A percentile compares a stretch with the other conserved stretches of the same genome.
These are phyloP conservation scores for Darevskia nairensis DNA, from an alignment of 2,797 vertebrate genomes.

Conservation along the genomic window DNA sequence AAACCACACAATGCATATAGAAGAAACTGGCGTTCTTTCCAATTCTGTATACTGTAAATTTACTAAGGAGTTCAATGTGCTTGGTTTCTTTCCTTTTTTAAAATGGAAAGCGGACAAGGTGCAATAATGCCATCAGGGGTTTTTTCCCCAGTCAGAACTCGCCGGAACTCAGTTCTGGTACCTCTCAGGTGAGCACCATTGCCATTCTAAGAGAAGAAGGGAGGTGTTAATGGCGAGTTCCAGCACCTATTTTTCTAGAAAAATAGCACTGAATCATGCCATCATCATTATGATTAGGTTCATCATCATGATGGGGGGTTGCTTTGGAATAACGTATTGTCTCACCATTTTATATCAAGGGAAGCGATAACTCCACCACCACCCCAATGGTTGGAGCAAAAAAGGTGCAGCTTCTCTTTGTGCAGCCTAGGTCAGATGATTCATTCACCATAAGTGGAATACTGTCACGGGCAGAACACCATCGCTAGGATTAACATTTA, in stretches of 20 bases:
- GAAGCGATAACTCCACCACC: neutral
- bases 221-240: too few relatives aligned
- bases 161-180: too few relatives aligned
- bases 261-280: too few relatives aligned
- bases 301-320: too few relatives aligned
- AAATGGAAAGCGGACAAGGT: too few relatives aligned
- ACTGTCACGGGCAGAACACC: neutral
- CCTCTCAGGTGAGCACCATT: too few relatives aligned
- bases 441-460: neutral
- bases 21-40: neutral
- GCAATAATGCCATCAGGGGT: neutral
- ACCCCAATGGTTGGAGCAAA: neutral
- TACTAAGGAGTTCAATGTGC: neutral
- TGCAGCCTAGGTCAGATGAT: neutral
- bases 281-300: too few relatives aligned
- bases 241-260: too few relatives aligned
- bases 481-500: neutral
- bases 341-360: neutral
- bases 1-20: neutral
- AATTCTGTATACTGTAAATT: neutral
- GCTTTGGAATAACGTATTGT: neutral
- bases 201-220: too few relatives aligned
- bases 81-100: too few relatives aligned
- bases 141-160: neutral
- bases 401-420: neutral